Percentiles rank a stretch among this genome's conserved stretches.
Evolutionary conservation across 2,888 invertebrate species (phyloP).

Genomic region (Dicyrtoma fusca): DNA sequence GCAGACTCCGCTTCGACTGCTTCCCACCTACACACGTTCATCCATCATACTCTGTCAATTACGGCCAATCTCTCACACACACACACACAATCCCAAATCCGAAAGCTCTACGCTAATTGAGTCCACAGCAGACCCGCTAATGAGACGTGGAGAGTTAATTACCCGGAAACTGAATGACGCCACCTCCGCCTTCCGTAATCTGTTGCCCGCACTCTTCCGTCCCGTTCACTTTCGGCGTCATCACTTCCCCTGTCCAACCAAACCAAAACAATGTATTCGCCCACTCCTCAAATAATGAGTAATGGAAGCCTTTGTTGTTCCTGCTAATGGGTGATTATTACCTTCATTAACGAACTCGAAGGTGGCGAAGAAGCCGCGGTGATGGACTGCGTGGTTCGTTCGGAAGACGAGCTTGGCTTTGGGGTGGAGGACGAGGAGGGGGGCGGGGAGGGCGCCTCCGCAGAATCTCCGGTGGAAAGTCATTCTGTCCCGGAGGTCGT

Average conservation of each 20-base stretch:
- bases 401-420: conserved; percentile 58
- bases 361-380: conserved; percentile 58
- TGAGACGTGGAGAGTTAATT: background rate
- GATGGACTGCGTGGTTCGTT: conserved; percentile 58
- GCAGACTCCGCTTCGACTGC: background rate
- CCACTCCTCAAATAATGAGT: no score
- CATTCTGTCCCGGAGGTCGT: conserved; percentile 55
- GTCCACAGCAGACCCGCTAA: no score
- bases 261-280: no score
- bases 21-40: background rate
- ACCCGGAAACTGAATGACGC: conserved; percentile 60
- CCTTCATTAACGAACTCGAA: conserved; percentile 59
- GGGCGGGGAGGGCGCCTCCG: conserved; percentile 57
- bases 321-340: conserved; percentile 38
- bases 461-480: conserved; percentile 59
- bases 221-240: conserved; percentile 55
- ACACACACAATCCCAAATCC: background rate
- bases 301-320: no score
- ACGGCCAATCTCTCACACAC: background rate
- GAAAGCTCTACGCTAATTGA: no score
- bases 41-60: background rate
- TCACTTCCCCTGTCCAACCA: conserved; percentile 49
- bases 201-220: conserved; percentile 57
- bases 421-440: conserved; percentile 58
- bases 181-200: conserved; percentile 57